Percentiles rank a stretch among this genome's conserved stretches.
Conservation (phyloP, 2,797 vertebrate genomes). For the Labeo calbasu region DNA sequence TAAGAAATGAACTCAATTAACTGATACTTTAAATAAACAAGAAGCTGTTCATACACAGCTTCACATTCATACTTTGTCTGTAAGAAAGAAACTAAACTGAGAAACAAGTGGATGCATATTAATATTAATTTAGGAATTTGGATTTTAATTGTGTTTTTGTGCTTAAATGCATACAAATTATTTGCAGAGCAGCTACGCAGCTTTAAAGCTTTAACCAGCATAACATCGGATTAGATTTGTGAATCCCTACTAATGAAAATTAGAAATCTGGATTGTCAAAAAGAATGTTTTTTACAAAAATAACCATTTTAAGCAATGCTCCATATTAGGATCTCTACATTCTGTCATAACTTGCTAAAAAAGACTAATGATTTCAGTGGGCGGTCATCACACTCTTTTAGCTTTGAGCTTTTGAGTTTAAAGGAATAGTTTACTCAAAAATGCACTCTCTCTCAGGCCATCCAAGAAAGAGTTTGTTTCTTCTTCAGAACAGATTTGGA, state of each 20-base stretch:
- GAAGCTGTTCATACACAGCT: conserved; percentile 25
- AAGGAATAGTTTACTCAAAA: background rate
- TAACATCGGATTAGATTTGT: conserved; percentile 5
- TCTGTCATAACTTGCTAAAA: background rate
- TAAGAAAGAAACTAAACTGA: conserved; percentile 27
- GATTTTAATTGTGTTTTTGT: conserved; percentile 34
- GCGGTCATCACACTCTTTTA: background rate
- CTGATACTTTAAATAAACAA: conserved; percentile 33
- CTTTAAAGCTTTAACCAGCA: conserved; percentile 28
- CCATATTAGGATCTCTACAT: background rate
- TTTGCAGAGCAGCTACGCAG: background rate
- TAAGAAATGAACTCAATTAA: background rate
- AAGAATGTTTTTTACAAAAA: background rate
- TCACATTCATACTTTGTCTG: conserved; percentile 42
- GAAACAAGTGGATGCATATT: conserved; percentile 28
- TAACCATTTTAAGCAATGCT: background rate
- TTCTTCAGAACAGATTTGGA: background rate
- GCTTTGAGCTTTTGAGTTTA: background rate
- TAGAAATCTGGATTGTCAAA: conserved; percentile 18
- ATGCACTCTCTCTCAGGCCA: background rate
- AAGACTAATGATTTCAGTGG: background rate
- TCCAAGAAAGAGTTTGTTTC: background rate
- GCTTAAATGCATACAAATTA: conserved; percentile 27
- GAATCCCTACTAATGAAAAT: conserved; percentile 22
- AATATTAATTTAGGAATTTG: conserved; percentile 46